Base-by-base conservation (phyloP, 2,797 vertebrate genomes). In the Hemitrygon akajei region DNA sequence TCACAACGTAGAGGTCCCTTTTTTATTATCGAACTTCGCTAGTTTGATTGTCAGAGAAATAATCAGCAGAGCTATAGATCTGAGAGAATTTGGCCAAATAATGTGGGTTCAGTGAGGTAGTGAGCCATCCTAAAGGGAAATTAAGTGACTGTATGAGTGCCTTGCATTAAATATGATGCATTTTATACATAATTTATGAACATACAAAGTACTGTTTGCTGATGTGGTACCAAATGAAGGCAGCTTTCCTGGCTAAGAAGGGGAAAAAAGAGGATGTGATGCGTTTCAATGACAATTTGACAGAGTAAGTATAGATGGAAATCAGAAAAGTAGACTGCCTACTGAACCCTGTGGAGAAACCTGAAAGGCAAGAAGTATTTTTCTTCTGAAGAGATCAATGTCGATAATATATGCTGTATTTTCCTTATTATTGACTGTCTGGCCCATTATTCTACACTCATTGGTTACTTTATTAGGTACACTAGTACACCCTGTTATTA, bases 181-280 rank as follows among this genome's bases (percentile, higher is more conserved):
- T 69, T 89, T 89, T 89, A 89, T 69, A 69, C 10, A 89, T 89
- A 89, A 89, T 69, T 18, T n/a, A 89, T 69, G 66, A 89, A 69
- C 10, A 69, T 37, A 89, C 37, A 0, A 34, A 37, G 60, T 37
- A n/a, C 63, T 34, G 60, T 69, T 89, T 22, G 86, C 86, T 89
- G 63, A 89, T 37, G 86, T 22, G 20, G n/a, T 80, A n/a, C n/a
- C 86, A 89, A 69, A 69, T 37, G 63, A 89, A 69, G n/a, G n/a
- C 60, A 69, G 9, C 2, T 69, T 89, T 89, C 22, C 86, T 89
- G 16, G 16, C 86, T 18, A 34, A 63, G 86, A 7, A 89, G n/a
- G 60, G 69, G 18, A 34, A 47, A 84, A 47, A 84, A 84, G 47
- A 84, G 81, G 81, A 22, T 58, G 56, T 18, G 11, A 89, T 89